Percentiles rank a stretch among this genome's conserved stretches.
Evolutionary conservation across 2,797 vertebrate genomes (phyloP).

Genomic region (Acipenser transmontanus): DNA sequence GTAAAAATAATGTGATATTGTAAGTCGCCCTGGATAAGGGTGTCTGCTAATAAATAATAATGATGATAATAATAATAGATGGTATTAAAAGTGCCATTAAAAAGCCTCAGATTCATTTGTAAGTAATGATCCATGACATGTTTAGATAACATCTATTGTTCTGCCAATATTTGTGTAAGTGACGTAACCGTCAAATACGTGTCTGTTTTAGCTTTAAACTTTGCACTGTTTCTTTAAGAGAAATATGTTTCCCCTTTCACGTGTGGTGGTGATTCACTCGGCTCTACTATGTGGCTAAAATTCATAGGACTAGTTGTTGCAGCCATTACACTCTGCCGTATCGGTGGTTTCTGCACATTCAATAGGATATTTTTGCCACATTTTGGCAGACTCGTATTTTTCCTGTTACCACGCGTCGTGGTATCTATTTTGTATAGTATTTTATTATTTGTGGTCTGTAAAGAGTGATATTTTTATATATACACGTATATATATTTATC

Average conservation of each 20-base stretch:
- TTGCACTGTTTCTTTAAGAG: background rate
- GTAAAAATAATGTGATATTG: no score
- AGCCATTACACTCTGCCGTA: slow-evolving; percentile 3
- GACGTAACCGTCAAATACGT: no score
- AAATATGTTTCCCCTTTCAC: background rate
- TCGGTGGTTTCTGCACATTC: slow-evolving; percentile 12
- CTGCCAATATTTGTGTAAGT: no score
- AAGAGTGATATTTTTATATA: slow-evolving; percentile 27
- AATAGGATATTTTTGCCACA: slow-evolving; percentile 5
- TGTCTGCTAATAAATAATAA: no score
- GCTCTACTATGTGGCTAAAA: background rate
- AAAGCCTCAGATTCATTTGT: no score
- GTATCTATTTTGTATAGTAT: slow-evolving; percentile 6
- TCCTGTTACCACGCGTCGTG: slow-evolving; percentile 12
- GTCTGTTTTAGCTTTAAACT: no score
- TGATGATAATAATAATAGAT: no score
- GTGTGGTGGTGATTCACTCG: background rate
- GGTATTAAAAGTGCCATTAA: no score
- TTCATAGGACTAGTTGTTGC: background rate
- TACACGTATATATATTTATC: slow-evolving; percentile 9
- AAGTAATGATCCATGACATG: no score
- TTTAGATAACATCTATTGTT: no score
- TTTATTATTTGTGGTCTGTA: slow-evolving; percentile 3
- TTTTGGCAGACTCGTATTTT: slow-evolving; percentile 11
- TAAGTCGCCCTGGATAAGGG: no score